Evolutionary conservation across 2,113 vertebrate species (phyloP).

Genomic region (Pygoscelis adeliae): DNA sequence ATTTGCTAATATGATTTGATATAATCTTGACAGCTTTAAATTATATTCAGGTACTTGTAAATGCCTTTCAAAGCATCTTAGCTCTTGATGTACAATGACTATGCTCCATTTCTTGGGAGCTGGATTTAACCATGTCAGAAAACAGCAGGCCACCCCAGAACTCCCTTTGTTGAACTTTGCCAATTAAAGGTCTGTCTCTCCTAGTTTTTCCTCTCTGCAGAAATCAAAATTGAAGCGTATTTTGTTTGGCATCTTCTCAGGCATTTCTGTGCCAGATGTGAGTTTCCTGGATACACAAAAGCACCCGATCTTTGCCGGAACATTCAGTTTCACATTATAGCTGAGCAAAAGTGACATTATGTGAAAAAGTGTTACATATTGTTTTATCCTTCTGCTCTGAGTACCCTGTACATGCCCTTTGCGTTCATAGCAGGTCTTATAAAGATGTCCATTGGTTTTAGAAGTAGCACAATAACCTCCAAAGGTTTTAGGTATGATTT

Average conservation of each 20-base stretch:
- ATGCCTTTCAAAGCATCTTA: background rate
- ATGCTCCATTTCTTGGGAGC: background rate
- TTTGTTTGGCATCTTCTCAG: background rate
- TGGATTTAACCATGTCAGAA: background rate
- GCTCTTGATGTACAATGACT: background rate
- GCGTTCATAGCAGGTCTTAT: background rate
- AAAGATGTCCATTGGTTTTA: background rate
- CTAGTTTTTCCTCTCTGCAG: background rate
- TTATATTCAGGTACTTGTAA: background rate
- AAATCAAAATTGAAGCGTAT: background rate
- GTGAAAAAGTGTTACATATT: background rate
- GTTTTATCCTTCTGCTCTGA: background rate
- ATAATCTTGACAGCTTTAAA: background rate
- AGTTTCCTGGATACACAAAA: background rate
- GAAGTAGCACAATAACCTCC: background rate
- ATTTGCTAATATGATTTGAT: background rate
- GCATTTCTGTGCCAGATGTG: background rate
- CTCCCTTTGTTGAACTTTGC: background rate
- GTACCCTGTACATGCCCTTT: background rate
- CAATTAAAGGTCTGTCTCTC: background rate
- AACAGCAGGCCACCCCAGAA: background rate
- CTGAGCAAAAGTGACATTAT: background rate
- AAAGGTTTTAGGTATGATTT: background rate
- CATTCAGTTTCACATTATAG: background rate
- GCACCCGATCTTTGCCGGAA: background rate